Base-by-base conservation (phyloP, 1,140 invertebrate genomes). In the Globodera ellingtonae region DNA sequence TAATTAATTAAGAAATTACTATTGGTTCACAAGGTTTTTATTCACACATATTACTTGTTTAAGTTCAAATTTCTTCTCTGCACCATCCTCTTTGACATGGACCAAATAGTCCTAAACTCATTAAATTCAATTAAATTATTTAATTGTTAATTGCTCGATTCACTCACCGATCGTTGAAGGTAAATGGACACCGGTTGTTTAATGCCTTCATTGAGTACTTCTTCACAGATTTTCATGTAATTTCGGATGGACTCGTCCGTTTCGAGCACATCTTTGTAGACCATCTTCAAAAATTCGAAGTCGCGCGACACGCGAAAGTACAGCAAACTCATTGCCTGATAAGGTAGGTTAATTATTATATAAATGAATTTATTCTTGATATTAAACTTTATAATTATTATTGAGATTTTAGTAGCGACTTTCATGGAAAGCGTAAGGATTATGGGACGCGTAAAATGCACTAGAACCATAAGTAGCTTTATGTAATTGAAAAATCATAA, bases 391-490 rank as follows among this genome's bases (percentile, higher is more conserved):
- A n/a, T 82, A 78, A 82, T 75, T 35, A 91, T 89, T 78, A 90
- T 76, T 35, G 35, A 35, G 35, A 35, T 35, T 35, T 35, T 35
- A 35, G 35, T 35, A 35, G 35, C 35, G 2, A 35, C 35, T 35
- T 35, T 35, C 83, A 91, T 35, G 2, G 35, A 35, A 35, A 0
- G 35, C 35, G 35, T 35, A 35, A 35, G 2, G 35, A 35, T 35
- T 2, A 35, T 35, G 35, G 35, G 35, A 2, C 35, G 35, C 35
- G 35, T 35, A 35, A 35, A 35, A 35, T 35, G 35, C 35, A 35
- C 35, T 1, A 35, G 35, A 35, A 35, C 35, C 35, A 90, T 85
- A 91, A 91, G 86, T 92, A 91, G 75, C 56, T n/a, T 21, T 7
- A 8, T 72, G 9, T 18, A 7, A 90, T 80, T 90, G 80, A 81